These are phyloP conservation scores for Dendrolimus punctatus DNA, from an alignment of 1,140 invertebrate genomes.

Conservation along the genomic window DNA sequence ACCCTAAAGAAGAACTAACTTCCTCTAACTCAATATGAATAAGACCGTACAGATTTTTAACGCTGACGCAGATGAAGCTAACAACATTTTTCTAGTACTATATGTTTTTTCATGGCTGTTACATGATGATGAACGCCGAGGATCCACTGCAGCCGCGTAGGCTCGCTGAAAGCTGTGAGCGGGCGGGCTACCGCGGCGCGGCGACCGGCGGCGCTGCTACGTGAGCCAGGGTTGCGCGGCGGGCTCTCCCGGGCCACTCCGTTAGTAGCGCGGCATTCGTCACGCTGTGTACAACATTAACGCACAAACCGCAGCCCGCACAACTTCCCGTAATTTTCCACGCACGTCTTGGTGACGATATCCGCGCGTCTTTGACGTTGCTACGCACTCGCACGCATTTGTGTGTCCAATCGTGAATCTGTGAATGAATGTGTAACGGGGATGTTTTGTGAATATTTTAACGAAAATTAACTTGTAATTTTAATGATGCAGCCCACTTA, in stretches of 20 bases:
- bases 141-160: constrained; percentile 1
- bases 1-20: too few relatives aligned
- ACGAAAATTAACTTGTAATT: too few relatives aligned
- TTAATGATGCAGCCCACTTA: too few relatives aligned
- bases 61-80: too few relatives aligned
- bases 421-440: constrained; percentile 10
- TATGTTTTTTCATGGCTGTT: too few relatives aligned
- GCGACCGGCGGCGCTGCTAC: constrained; percentile 1
- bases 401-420: constrained; percentile 7
- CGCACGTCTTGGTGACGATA: constrained; percentile 8
- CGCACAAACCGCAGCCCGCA: background rate
- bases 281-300: constrained; percentile 16
- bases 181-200: background rate
- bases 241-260: constrained; percentile 8
- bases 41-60: too few relatives aligned
- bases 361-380: constrained; percentile 7
- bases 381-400: too few relatives aligned
- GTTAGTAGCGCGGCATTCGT: constrained; percentile 19
- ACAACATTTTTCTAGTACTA: too few relatives aligned
- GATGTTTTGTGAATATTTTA: too few relatives aligned
- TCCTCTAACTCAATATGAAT: too few relatives aligned
- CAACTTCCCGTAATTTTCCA: constrained; percentile 24
- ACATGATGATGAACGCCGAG: too few relatives aligned
- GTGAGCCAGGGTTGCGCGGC: constrained; percentile 10
- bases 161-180: constrained; percentile 1